Evolutionary conservation across 2,888 invertebrate species (phyloP), one percentile per base, ranked within the genome.

Genomic region (Trachelus troglodyta): DNA sequence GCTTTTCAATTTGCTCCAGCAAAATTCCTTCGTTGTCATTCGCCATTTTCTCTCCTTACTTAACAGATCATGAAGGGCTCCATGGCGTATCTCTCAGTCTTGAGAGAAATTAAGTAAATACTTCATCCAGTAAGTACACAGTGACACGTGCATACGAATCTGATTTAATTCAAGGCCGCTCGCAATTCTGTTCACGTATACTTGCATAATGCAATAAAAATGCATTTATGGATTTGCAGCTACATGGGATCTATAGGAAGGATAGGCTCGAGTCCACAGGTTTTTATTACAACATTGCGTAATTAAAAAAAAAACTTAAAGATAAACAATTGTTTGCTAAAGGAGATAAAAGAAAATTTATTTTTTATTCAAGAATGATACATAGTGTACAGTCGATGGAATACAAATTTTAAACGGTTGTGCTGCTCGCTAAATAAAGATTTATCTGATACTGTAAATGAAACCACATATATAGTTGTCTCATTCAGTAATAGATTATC

Each of bases 351-450:
- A 89, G 87, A 89, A 87, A 89, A 87, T 88, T 89, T 89, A 89
- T 89, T 88, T 83, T 89, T 90, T 89, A 89, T 87, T 89, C 80
- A 87, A 87, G 87, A 89, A 89, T 85, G 87, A 89, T 89, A 88
- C 87, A 89, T 82, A 88, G 86, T 88, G 84, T 87, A 89, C 87
- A 89, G 85, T 84, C 81, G 81, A 80, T 79, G 79, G 76, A 82
- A 82, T 86, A 87, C 83, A 87, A 83, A 87, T 82, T 80, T 82
- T 81, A 78, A 77, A 74, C 77, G 76, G 79, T 79, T 81, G 83
- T 83, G 81, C 80, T 76, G 77, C 78, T 37, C 79, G 74, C 79
- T 79, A 78, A 80, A 83, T 81, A 77, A 83, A 82, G 75, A 68
- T 34, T 76, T 71, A 68, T 69, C 56, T 33, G 75, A 68, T 68